A percentile compares a stretch with the other conserved stretches of the same genome.
These are phyloP conservation scores for Dendrolimus houi DNA, from an alignment of 2,888 invertebrate genomes.

Conservation along the genomic window DNA sequence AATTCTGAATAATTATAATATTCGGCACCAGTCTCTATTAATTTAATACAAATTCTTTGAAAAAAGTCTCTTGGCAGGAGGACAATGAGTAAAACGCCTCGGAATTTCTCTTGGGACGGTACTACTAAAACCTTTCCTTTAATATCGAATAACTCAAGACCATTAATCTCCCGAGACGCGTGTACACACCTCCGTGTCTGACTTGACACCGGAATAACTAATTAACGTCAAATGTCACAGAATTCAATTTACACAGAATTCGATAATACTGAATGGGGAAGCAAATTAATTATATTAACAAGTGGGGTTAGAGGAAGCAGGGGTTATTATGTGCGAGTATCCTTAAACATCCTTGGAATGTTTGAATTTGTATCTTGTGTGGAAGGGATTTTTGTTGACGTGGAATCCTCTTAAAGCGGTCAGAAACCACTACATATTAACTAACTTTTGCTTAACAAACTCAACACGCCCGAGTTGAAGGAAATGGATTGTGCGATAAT, in stretches of 20 bases:
- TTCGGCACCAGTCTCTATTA: background rate
- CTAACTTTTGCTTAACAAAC: background rate
- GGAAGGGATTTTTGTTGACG: background rate
- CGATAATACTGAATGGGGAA: slow-evolving; percentile 13
- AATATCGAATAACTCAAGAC: slow-evolving; percentile 15
- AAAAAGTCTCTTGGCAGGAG: background rate
- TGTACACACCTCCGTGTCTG: slow-evolving; percentile 20
- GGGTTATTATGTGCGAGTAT: background rate
- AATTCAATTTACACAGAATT: slow-evolving; percentile 24
- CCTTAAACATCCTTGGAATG: background rate
- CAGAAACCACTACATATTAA: background rate
- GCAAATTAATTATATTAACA: slow-evolving; percentile 8
- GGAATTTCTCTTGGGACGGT: background rate
- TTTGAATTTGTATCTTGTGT: background rate
- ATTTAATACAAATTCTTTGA: background rate
- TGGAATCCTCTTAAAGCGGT: background rate
- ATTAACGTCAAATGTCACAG: slow-evolving; percentile 38
- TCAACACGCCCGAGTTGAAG: background rate
- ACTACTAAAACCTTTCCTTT: background rate
- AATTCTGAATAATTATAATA: background rate
- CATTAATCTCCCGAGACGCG: slow-evolving; percentile 34
- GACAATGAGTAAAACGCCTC: background rate
- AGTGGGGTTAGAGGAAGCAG: background rate
- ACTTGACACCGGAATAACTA: slow-evolving; percentile 31
- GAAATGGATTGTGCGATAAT: background rate